These are phyloP conservation scores for Eupsilia transversa DNA, from an alignment of 2,888 invertebrate species.

Conservation along the genomic window DNA sequence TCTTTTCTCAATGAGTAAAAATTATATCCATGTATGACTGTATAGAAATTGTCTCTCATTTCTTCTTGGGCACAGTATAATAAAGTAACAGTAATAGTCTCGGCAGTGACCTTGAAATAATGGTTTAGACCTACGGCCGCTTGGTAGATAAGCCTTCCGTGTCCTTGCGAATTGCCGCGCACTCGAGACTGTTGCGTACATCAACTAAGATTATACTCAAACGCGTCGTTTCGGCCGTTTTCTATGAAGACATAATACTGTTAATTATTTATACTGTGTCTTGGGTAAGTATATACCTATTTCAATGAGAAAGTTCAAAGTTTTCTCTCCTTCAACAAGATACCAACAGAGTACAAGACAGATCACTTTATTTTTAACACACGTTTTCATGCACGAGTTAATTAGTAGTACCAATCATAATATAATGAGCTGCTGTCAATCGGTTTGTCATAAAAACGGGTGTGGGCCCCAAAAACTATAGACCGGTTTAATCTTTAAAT, in stretches of 20 bases:
- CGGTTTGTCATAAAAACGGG: conserved; percentile 7
- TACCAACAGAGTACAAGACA: background rate
- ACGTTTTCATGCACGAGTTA: conserved; percentile 6
- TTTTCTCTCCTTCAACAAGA: conserved; percentile 28
- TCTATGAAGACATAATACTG: no score
- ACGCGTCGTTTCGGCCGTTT: no score
- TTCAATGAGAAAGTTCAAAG: conserved; percentile 18
- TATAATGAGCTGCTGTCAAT: conserved; percentile 11
- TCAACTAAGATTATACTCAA: no score
- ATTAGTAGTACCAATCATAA: background rate
- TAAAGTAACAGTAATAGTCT: no score
- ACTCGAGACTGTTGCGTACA: no score
- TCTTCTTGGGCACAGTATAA: no score
- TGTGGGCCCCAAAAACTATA: conserved; percentile 5
- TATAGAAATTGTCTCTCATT: conserved; percentile 1
- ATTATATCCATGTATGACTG: background rate
- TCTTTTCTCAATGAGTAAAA: no score
- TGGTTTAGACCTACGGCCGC: no score
- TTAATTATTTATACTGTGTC: no score
- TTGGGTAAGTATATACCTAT: background rate
- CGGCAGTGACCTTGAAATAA: no score
- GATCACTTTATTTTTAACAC: background rate
- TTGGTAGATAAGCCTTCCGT: no score
- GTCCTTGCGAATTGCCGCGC: no score
- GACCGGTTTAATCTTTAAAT: conserved; percentile 22